Base-by-base conservation (phyloP, 2,113 vertebrate genomes). In the Trogon surrucura region DNA sequence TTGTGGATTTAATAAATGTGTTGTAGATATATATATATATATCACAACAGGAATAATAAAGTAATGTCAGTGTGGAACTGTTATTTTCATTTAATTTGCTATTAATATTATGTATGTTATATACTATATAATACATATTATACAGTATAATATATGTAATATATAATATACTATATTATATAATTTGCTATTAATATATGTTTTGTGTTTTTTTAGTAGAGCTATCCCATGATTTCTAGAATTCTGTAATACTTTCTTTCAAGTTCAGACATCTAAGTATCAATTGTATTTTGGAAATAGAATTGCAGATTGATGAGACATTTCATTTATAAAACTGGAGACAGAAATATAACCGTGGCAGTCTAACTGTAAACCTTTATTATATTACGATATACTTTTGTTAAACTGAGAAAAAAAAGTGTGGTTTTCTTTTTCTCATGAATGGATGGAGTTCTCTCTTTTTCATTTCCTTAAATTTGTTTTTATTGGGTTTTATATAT, bases 241-340 rank as follows among this genome's bases (percentile, higher is more conserved):
- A 51, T 10, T 56, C 53, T 56, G 25, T 58, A 70, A 47, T 11
- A 74, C 23, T 11, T 56, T 70, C 25, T 95, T 91, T 91, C n/a
- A 69, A 48, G 36, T 91, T 67, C 36, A 87, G 66, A 67, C 10
- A 26, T 82, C 11, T 64, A 62, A 71, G 54, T 84, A 62, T 2
- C 2, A 16, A 60, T 48, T 58, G 10, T 36, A 58, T 50, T 54
- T 74, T 70, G 50, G 58, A 85, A 93, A 78, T 54, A 10, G 20
- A 79, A 93, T 53, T 89, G 22, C 53, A 67, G 22, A 71, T 13
- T 89, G 48, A 38, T 51, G 27, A 87, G 34, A 22, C 7, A 47
- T 47, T 91, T 91, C 1, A 56, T 89, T 89, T 87, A 26, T n/a
- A 67, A 93, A 89, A 91, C 20, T 82, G 53, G 22, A 91, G 78